Percentiles rank a stretch among this genome's conserved stretches.
Conservation (phyloP, 2,888 invertebrate genomes). For the Sarcophaga variegata region DNA sequence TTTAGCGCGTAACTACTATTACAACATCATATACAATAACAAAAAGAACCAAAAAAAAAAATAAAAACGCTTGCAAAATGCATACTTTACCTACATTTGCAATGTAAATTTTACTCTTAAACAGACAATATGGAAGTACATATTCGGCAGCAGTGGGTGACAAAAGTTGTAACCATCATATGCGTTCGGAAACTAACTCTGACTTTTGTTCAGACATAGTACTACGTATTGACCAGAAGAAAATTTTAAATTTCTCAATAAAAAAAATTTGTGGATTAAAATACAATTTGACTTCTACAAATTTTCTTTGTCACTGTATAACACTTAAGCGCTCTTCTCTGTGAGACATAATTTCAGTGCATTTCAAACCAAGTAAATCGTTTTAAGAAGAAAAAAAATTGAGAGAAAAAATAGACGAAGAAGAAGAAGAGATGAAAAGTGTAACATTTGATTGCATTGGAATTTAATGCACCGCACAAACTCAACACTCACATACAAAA, state of each 20-base stretch:
- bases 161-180: not conserved
- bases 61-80: not conserved
- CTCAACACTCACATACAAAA: not conserved
- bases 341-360: conserved; percentile 29
- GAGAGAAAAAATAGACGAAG: not conserved
- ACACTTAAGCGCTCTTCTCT: not conserved
- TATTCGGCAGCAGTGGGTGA: not conserved
- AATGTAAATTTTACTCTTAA: conserved; percentile 25
- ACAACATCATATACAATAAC: not conserved
- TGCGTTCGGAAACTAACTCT: too few relatives aligned
- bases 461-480: conserved; percentile 40
- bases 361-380: conserved; percentile 31
- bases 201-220: too few relatives aligned
- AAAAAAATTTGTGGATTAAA: too few relatives aligned
- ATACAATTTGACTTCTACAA: too few relatives aligned
- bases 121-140: not conserved
- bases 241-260: not conserved
- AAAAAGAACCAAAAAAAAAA: not conserved
- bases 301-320: not conserved
- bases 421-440: conserved; percentile 9
- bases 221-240: too few relatives aligned
- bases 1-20: conserved; percentile 5
- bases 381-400: conserved; percentile 13
- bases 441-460: conserved; percentile 40
- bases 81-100: conserved; percentile 47